These are phyloP conservation scores for Apocheima hispidaria DNA, from an alignment of 2,888 invertebrate species.

Conservation along the genomic window DNA sequence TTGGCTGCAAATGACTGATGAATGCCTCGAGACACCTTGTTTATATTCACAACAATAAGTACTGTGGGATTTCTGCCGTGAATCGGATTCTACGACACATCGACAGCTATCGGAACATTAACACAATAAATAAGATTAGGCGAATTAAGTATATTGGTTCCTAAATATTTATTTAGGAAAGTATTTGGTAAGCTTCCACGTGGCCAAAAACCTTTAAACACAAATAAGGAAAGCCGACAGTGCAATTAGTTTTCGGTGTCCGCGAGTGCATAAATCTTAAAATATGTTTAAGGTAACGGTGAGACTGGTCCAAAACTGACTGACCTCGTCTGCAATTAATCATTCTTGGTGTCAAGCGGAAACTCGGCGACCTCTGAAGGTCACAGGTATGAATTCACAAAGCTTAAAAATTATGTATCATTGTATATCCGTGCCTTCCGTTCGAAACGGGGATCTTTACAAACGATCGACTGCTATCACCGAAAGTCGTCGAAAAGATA, in stretches of 20 bases:
- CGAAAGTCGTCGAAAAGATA: neutral
- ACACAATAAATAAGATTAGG: too few species aligned
- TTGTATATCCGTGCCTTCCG: neutral
- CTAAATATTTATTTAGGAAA: too few species aligned
- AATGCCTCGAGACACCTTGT: too few species aligned
- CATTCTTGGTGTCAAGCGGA: conserved; percentile 28
- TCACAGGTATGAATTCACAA: conserved; percentile 18
- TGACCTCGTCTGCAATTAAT: conserved; percentile 21
- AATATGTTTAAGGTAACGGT: conserved; percentile 27
- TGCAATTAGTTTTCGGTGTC: conserved; percentile 5
- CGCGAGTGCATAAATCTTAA: conserved; percentile 18
- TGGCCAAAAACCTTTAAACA: neutral
- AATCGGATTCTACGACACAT: too few species aligned
- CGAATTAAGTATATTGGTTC: too few species aligned
- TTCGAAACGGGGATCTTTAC: neutral
- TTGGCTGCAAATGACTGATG: too few species aligned
- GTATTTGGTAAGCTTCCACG: too few species aligned
- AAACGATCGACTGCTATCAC: neutral
- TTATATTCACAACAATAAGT: too few species aligned
- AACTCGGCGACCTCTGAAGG: conserved; percentile 40
- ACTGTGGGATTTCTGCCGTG: too few species aligned
- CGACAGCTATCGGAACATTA: too few species aligned
- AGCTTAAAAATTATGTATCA: neutral
- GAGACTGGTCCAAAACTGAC: conserved; percentile 24
- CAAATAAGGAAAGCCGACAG: conserved; percentile 6